Conservation (phyloP, 1,140 invertebrate genomes). For the Brachionus plicatilis region DNA sequence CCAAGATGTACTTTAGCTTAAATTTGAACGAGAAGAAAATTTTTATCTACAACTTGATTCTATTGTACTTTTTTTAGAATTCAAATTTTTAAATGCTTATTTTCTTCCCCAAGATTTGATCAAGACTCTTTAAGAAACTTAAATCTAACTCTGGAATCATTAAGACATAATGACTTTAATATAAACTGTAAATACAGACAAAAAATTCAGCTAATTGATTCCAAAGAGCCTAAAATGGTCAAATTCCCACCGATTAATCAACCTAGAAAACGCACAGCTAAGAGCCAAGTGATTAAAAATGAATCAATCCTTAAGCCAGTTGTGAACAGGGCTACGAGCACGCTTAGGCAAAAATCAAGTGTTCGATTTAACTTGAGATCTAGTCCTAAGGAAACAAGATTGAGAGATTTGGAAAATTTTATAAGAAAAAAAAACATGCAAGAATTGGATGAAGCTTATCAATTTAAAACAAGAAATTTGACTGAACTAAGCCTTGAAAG, state of each 20-base stretch:
- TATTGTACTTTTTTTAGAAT: neutral
- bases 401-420: neutral
- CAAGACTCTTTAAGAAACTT: neutral
- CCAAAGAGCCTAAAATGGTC: neutral
- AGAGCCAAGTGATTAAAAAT: neutral
- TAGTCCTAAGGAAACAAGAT: neutral
- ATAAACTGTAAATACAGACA: neutral
- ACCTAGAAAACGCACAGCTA: neutral
- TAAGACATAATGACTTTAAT: neutral
- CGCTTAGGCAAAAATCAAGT: neutral
- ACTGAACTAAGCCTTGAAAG: neutral
- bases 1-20: neutral
- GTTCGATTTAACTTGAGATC: neutral
- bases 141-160: neutral
- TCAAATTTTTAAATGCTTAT: neutral
- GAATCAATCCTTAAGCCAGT: neutral
- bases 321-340: neutral
- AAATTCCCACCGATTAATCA: neutral
- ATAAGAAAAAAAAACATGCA: neutral
- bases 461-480: neutral
- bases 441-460: neutral
- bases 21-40: slow-evolving; percentile 5
- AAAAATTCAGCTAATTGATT: neutral
- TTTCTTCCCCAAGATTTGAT: neutral
- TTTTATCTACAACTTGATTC: neutral